Percentiles rank a stretch among this genome's conserved stretches.
Evolutionary conservation across 2,113 vertebrate genomes (phyloP).

Genomic region (Oreotragus oreotragus): DNA sequence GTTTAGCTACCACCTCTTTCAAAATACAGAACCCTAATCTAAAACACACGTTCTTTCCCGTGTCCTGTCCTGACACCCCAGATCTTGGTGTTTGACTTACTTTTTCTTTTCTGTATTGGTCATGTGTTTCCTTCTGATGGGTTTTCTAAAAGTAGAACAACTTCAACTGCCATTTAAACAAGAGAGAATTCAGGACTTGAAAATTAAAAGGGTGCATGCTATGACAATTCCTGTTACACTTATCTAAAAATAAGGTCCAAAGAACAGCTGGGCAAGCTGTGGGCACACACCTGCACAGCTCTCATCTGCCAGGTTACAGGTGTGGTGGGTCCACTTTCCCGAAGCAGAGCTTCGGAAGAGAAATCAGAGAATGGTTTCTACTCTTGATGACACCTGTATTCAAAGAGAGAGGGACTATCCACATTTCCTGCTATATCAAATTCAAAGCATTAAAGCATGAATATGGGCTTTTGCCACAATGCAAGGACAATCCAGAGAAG

Average conservation of each 20-base stretch:
- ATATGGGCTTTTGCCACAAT: neutral
- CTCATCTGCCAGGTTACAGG: neutral
- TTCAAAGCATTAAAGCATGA: neutral
- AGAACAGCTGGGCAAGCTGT: neutral
- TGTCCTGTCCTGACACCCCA: neutral
- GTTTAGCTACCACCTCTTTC: neutral
- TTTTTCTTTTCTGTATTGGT: neutral
- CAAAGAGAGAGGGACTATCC: neutral
- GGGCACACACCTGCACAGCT: neutral
- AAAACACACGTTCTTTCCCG: neutral
- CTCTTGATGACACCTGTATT: neutral
- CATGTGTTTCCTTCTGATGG: neutral
- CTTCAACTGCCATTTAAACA: neutral
- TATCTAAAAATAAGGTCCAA: neutral
- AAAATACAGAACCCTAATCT: neutral
- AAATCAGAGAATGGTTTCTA: neutral
- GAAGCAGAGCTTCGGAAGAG: neutral
- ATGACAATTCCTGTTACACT: neutral
- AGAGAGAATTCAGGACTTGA: neutral
- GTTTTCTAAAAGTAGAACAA: neutral
- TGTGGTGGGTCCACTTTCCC: neutral
- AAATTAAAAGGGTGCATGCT: neutral
- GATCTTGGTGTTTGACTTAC: neutral
- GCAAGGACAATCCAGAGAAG: neutral
- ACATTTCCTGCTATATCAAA: neutral